A percentile compares a stretch with the other conserved stretches of the same genome.
Evolutionary conservation across 2,113 vertebrate genomes (phyloP).

Genomic region (Ellobius talpinus): DNA sequence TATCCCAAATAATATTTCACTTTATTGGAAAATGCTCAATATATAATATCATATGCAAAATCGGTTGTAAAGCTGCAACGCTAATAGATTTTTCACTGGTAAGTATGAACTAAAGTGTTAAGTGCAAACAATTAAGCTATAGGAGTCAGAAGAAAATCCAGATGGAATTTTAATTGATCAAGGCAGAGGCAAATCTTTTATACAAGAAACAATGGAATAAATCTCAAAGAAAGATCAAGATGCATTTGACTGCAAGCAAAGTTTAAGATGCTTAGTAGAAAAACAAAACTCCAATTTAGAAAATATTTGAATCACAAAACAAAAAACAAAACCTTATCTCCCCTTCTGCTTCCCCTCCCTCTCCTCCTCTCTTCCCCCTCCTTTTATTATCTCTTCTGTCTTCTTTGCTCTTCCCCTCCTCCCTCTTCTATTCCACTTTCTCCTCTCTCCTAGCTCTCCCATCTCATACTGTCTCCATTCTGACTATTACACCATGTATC

Average conservation of each 20-base stretch:
- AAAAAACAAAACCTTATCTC: neutral
- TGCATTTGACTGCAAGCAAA: neutral
- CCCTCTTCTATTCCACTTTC: neutral
- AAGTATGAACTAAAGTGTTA: slow-evolving; percentile 55
- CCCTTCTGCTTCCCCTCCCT: too few relatives aligned
- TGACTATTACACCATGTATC: neutral
- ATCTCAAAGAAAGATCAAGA: slow-evolving; percentile 17
- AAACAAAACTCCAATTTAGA: neutral
- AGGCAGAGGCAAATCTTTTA: slow-evolving; percentile 8
- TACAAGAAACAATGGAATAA: slow-evolving; percentile 39
- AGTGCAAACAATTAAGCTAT: slow-evolving; percentile 60
- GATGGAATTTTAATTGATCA: slow-evolving; percentile 59
- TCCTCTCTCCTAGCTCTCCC: too few relatives aligned
- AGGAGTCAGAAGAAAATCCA: slow-evolving; percentile 53
- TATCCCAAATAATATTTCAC: slow-evolving; percentile 1
- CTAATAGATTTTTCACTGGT: slow-evolving; percentile 58
- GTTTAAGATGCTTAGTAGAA: slow-evolving; percentile 34
- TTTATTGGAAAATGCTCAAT: slow-evolving; percentile 36
- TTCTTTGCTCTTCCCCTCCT: neutral
- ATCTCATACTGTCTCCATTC: neutral
- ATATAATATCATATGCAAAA: slow-evolving; percentile 41
- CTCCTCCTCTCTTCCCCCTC: neutral
- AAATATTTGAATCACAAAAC: slow-evolving; percentile 3
- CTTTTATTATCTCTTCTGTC: too few relatives aligned
- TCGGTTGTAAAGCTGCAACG: slow-evolving; percentile 25